A percentile compares a stretch with the other conserved stretches of the same genome.
Evolutionary conservation across 1,140 invertebrate species (phyloP).

Genomic region (Zophobas atratus): DNA sequence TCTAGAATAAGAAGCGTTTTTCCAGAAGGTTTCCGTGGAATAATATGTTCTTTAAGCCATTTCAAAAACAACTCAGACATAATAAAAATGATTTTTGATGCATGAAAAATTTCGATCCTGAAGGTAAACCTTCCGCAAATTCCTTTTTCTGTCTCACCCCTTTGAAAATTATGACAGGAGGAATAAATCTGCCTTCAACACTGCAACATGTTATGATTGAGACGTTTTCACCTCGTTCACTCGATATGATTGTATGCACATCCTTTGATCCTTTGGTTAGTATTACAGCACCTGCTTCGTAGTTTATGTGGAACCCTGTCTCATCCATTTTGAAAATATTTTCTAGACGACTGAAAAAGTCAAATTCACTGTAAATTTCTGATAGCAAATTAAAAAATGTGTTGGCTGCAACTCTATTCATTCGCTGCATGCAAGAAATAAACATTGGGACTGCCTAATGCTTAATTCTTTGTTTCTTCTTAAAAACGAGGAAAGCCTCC

Average conservation of each 20-base stretch:
- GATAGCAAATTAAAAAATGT: no score
- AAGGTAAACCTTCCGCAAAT: constrained; percentile 59
- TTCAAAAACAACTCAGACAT: constrained; percentile 57
- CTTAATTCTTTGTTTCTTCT: no score
- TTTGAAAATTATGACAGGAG: constrained; percentile 57
- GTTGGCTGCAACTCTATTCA: no score
- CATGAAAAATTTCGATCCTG: constrained; percentile 60
- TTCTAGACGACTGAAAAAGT: not conserved
- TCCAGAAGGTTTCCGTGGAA: constrained; percentile 63
- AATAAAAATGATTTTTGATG: constrained; percentile 58
- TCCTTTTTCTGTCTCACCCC: constrained; percentile 57
- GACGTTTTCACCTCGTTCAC: constrained; percentile 60
- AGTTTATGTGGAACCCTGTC: constrained; percentile 67
- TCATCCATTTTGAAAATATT: constrained; percentile 68
- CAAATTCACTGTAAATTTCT: no score
- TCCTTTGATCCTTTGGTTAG: constrained; percentile 62
- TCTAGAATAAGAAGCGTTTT: constrained; percentile 67
- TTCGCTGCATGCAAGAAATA: no score
- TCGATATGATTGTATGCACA: constrained; percentile 53
- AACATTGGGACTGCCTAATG: no score
- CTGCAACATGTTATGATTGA: constrained; percentile 57
- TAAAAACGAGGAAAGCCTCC: no score
- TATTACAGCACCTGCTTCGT: constrained; percentile 62
- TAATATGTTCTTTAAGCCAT: constrained; percentile 61
- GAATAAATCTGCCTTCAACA: constrained; percentile 51